Evolutionary conservation across 2,797 vertebrate species (phyloP), one percentile per base, ranked within the genome.

Genomic region (Gorsachius magnificus): DNA sequence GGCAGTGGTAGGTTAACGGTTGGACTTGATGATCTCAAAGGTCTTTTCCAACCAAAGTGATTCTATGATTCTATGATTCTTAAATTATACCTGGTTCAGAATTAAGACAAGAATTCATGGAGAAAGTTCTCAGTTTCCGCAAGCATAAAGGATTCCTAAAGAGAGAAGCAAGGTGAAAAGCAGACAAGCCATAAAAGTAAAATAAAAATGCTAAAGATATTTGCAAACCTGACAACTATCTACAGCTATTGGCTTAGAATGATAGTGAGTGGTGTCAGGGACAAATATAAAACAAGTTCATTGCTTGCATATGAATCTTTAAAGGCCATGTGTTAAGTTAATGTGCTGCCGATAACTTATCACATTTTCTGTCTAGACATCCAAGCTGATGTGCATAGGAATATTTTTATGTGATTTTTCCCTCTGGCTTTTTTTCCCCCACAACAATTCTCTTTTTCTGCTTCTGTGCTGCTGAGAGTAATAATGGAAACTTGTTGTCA

Each of bases 331-430:
- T 88, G 63, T 90, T 76, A 90, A 95, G 35, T 81, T 91, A 79
- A 91, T 53, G 4, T 81, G 70, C 85, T 90, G 66, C 70, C 7
- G 65, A 95, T 96, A 96, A 74, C 45, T 94, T 96, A 93, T 88
- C 91, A 60, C 16, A 12, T 93, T 90, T 91, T 94, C 74, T 84
- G 90, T 95, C 93, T 96, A 94, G 95, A 96, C 82, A 38, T 58
- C 54, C 61, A 85, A 95, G 80, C 46, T 76, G 80, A 90, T 31
- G 24, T 71, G 66, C 85, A 88, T 68, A 35, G 43, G 50, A 95
- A 72, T 57, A 91, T 58, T 88, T 94, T 86, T 1, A 38, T 83
- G 75, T 61, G 41, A 53, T 70, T 77, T 92, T 93, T 88, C 41
- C 45, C 45, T 86, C 43, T 70, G 22, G 72, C 60, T 50, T 38